Conservation (phyloP, 1,140 invertebrate species). For the Plectrocnemia conspersa region DNA sequence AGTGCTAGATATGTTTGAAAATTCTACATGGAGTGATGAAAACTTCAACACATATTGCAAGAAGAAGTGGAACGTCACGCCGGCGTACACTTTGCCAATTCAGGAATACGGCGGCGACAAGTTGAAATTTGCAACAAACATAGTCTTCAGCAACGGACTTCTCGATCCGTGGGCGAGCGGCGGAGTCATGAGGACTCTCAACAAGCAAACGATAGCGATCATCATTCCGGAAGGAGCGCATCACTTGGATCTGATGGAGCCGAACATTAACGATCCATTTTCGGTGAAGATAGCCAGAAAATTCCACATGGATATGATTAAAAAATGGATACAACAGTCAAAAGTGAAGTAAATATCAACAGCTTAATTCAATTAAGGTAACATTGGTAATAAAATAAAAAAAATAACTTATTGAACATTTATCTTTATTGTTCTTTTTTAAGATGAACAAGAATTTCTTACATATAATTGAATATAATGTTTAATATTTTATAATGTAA, state of each 20-base stretch:
- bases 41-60: conserved; percentile 62
- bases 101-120: conserved; percentile 78
- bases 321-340: conserved; percentile 64
- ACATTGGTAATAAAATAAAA: too few species aligned
- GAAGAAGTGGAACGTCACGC: conserved; percentile 63
- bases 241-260: conserved; percentile 81
- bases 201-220: conserved; percentile 63
- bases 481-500: too few species aligned
- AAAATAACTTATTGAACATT: too few species aligned
- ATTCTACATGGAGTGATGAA: conserved; percentile 68
- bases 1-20: conserved; percentile 79
- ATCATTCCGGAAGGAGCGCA: conserved; percentile 87
- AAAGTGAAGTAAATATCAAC: too few species aligned
- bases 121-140: conserved; percentile 64
- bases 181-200: conserved; percentile 73
- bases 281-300: conserved; percentile 65
- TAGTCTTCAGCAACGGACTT: conserved; percentile 88
- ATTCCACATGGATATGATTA: conserved; percentile 62
- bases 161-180: conserved; percentile 92
- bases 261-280: conserved; percentile 65
- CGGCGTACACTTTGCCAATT: conserved; percentile 62
- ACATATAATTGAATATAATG: too few species aligned
- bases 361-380: too few species aligned
- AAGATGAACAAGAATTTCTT: too few species aligned
- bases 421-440: too few species aligned